Evolutionary conservation across 1,140 invertebrate genomes (phyloP), one percentile per base, ranked within the genome.

Genomic region (Portunus trituberculatus): DNA sequence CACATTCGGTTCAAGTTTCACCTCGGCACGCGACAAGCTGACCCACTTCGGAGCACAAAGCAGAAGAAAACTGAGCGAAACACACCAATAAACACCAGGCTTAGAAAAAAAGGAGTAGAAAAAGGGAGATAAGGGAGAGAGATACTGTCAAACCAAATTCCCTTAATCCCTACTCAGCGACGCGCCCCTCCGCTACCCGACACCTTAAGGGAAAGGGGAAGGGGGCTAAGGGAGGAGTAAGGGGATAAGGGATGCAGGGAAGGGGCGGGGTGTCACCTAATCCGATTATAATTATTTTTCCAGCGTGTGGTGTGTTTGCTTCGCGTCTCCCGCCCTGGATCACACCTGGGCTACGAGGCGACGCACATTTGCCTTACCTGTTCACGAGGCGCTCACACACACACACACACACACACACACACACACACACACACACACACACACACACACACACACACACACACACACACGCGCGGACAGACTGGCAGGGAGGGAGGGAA

Each of bases 261-360:
- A 8, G 89, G n/a, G n/a, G 89, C 25, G 29, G 46, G 14, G n/a
- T 76, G 67, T 76, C 67, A 76, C 67, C n/a, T 76, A 76, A 76
- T 76, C 67, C 67, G 67, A 76, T 76, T 76, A 76, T 76, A 76
- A 76, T 76, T 76, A 76, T 76, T 76, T 76, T 76, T 76, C 67
- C 67, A n/a, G 20, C 20, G 20, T n/a, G 67, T n/a, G 67, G 67
- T 76, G 25, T 76, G 67, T 76, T 76, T 76, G n/a, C 67, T 20
- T 76, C 16, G 67, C 67, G 67, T 20, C 67, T 76, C 67, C 67
- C 67, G 25, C 67, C 67, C 67, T n/a, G 20, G 20, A 20, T n/a
- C 20, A n/a, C 67, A 76, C 25, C 67, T 76, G 67, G 0, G 67
- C 52, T 59, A 59, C 12, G 52, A 59, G 52, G 52, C 52, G 16